Evolutionary conservation across 1,140 invertebrate species (phyloP).

Genomic region (Eubasilissa regina): DNA sequence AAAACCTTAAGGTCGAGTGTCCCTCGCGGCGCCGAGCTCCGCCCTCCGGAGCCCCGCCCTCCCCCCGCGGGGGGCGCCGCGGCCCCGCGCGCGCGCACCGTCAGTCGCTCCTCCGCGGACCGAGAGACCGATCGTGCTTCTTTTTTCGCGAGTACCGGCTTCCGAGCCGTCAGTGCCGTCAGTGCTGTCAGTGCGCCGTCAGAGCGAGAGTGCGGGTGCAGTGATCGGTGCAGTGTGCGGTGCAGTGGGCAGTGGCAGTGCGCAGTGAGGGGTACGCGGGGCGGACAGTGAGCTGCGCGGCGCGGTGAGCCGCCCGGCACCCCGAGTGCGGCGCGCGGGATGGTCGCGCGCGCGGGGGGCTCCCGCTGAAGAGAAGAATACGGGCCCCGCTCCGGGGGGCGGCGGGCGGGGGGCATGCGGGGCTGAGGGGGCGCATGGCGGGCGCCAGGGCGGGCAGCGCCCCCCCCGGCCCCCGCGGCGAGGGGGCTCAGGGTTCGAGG

Average conservation of each 20-base stretch:
- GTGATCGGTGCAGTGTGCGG: not conserved
- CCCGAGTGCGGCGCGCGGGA: conserved; percentile 60
- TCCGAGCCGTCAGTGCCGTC: not conserved
- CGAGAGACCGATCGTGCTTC: conserved; percentile 15
- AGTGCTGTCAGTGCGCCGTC: not conserved
- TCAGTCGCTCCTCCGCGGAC: conserved; percentile 32
- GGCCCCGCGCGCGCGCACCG: conserved; percentile 38
- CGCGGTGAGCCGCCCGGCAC: conserved; percentile 7
- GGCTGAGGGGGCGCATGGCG: conserved; percentile 52
- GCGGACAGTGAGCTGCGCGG: not conserved
- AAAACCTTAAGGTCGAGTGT: not conserved
- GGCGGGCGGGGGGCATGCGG: conserved; percentile 61
- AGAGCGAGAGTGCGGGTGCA: not conserved
- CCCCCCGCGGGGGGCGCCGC: not conserved
- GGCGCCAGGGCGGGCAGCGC: conserved; percentile 61
- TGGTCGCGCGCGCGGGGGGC: conserved; percentile 61
- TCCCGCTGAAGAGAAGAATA: conserved; percentile 60
- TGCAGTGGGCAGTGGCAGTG: conserved; percentile 19
- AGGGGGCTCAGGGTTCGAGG: conserved; percentile 57
- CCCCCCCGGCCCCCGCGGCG: conserved; percentile 53
- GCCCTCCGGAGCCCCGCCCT: conserved; percentile 1
- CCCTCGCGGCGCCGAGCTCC: not conserved
- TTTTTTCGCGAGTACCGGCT: conserved; percentile 5
- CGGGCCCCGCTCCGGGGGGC: conserved; percentile 49
- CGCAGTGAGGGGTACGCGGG: not conserved